These are phyloP conservation scores for Medauroidea extradentata DNA, from an alignment of 1,140 invertebrate genomes.

Conservation along the genomic window DNA sequence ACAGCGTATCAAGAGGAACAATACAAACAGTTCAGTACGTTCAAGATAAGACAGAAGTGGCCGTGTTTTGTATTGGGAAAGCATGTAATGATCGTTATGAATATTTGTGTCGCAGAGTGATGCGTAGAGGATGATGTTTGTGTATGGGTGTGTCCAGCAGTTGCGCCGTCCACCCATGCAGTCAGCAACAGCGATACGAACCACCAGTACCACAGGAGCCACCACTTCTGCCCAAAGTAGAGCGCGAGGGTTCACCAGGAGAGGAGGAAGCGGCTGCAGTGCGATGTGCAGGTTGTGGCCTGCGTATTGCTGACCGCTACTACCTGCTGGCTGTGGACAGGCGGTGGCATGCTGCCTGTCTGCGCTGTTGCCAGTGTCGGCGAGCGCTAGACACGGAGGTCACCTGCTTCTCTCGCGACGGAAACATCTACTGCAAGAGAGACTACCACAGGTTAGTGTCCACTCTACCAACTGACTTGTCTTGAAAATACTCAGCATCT, in stretches of 20 bases:
- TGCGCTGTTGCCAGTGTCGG: conserved; percentile 88
- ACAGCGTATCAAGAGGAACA: too few relatives aligned
- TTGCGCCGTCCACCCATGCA: conserved; percentile 30
- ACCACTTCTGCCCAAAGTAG: conserved; percentile 50
- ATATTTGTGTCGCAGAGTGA: too few relatives aligned
- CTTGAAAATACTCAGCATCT: too few relatives aligned
- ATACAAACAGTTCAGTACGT: too few relatives aligned
- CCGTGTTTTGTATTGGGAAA: too few relatives aligned
- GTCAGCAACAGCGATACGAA: conserved; percentile 21
- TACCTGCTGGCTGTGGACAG: conserved; percentile 87
- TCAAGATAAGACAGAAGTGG: too few relatives aligned
- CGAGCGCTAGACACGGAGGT: conserved; percentile 84
- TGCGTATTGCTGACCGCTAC: conserved; percentile 79
- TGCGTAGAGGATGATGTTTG: too few relatives aligned
- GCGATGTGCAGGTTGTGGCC: conserved; percentile 80
- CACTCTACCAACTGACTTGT: too few relatives aligned
- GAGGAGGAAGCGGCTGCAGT: conserved; percentile 40
- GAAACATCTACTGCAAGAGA: conserved; percentile 95
- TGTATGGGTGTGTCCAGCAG: too few relatives aligned
- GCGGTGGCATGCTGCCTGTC: conserved; percentile 87
- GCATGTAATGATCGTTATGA: too few relatives aligned
- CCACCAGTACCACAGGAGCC: conserved; percentile 35
- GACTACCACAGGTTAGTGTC: conserved; percentile 91
- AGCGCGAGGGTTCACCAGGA: conserved; percentile 41
- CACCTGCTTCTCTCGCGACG: conserved; percentile 90